Base-by-base conservation (phyloP, 2,797 vertebrate species). In the Rhynchotus rufescens region DNA sequence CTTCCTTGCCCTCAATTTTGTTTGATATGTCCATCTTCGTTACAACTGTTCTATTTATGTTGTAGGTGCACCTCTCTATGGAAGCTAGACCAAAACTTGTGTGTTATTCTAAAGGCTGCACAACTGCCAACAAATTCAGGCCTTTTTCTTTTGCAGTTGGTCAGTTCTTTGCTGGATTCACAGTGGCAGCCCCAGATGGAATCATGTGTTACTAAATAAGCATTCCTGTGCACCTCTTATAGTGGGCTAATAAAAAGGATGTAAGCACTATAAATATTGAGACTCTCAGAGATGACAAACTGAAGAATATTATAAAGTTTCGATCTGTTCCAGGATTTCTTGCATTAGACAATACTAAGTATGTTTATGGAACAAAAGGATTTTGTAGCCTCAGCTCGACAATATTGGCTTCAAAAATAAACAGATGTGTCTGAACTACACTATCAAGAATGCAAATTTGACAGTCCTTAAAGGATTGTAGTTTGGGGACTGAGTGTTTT, bases 401-500 rank as follows among this genome's bases (percentile, higher is more conserved):
- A 82, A 8, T 62, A 7, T 6, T 73, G 11, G 6, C 42, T 45
- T 75, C 20, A 80, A 38, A 80, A 86, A 54, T 62, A 25, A 84
- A 25, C 25, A 54, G 23, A 8, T 1, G 3, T 38, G 5, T 78
- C 69, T 82, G 25, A 90, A 47, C 45, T 75, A 15, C 34, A 51
- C 6, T 77, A 72, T 80, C 45, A 68, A 51, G 38, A 25, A 47
- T 60, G 38, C 93, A 65, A 82, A 14, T 69, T 66, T 92, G 86
- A 90, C 54, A 44, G 5, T 56, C 49, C 83, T 85, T 86, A 59
- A 60, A 84, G 90, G 57, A 69, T 5, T 80, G 88, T 80, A 89
- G 38, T 94, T 94, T n/a, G 94, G 86, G 59, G 75, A 74, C 83
- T 47, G 36, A 67, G 49, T 36, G 6, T 2, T 16, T 54, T 54